phyloP scores from a whole-genome alignment of 2,888 invertebrate species.

The Lithophane semibrunnea region DNA sequence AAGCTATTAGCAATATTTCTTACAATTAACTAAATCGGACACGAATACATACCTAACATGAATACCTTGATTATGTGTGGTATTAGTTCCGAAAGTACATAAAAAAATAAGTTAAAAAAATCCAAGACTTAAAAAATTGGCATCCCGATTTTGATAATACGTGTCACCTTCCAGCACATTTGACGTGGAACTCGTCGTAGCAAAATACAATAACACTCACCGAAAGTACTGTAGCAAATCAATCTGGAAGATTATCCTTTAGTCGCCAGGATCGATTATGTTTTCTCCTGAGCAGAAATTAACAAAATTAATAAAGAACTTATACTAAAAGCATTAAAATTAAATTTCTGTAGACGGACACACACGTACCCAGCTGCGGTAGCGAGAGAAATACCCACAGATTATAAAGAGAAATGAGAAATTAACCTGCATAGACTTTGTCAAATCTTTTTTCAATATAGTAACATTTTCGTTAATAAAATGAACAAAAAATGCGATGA shows the following conservation, averaged over 20 bases:
- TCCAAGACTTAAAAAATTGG: conserved; percentile 67
- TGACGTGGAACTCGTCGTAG: conserved; percentile 88
- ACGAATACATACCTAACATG: background rate
- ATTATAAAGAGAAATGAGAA: conserved; percentile 44
- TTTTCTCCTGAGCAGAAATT: conserved; percentile 83
- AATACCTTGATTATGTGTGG: background rate
- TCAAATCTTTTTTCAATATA: conserved; percentile 17
- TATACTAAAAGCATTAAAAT: conserved; percentile 72
- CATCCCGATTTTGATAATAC: conserved; percentile 87
- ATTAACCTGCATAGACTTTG: background rate
- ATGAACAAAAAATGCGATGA: background rate
- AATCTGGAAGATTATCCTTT: conserved; percentile 84
- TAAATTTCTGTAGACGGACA: conserved; percentile 67
- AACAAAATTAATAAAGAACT: conserved; percentile 71
- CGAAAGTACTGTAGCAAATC: conserved; percentile 89
- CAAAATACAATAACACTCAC: conserved; percentile 83
- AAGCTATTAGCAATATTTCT: conserved; percentile 21
- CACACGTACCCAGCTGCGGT: conserved; percentile 87
- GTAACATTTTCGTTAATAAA: conserved; percentile 32
- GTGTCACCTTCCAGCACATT: conserved; percentile 90
- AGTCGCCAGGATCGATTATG: conserved; percentile 86
- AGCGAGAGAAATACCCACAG: conserved; percentile 85
- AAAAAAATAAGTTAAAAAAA: conserved; percentile 19
- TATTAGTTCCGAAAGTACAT: background rate
- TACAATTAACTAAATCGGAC: conserved; percentile 12